Base-by-base conservation (phyloP, 2,888 invertebrate species). In the Spatulosminthurus flaviceps region DNA sequence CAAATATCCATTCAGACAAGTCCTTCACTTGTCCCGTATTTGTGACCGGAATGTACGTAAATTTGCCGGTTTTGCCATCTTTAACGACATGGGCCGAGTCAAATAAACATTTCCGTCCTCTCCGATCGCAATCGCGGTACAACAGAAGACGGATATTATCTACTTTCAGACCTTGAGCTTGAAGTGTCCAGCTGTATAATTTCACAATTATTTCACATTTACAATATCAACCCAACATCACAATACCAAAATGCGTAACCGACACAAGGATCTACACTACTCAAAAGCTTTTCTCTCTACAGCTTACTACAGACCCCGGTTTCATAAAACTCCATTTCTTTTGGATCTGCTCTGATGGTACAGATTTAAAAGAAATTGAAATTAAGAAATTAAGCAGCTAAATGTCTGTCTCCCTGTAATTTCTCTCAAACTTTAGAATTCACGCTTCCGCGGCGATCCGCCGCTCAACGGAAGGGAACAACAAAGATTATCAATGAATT, bases 71-170 rank as follows among this genome's bases (percentile, higher is more conserved):
- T 64, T 74, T 73, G 9, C 24, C 26, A 64, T 83, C 83, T 22
- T 80, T 78, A 28, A 79, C 78, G 19, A 84, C 82, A 74, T 83
- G 81, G 13, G 79, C 81, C 26, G 82, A 83, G 43, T 84, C 85
- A 79, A 83, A 85, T 11, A 85, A 79, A 51, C 83, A 83, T 74
- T 85, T 85, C 22, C 83, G 70, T 22, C 84, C 84, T 64, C 84
- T 72, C 11, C 84, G 80, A 78, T 84, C 84, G 78, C 83, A 84
- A 74, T 84, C 84, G 76, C 84, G 79, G 51, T 81, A 84, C 29
- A 84, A 70, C 28, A 84, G 80, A 61, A 84, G 83, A 75, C 83
- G 77, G 64, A 81, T 75, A 51, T 78, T 77, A 24, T 80, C 76
- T 16, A 21, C 9, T 29, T 72, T 74, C 19, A 81, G 61, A 21